Conservation (phyloP, 2,888 invertebrate genomes). For the Metopia argyrocephala region DNA sequence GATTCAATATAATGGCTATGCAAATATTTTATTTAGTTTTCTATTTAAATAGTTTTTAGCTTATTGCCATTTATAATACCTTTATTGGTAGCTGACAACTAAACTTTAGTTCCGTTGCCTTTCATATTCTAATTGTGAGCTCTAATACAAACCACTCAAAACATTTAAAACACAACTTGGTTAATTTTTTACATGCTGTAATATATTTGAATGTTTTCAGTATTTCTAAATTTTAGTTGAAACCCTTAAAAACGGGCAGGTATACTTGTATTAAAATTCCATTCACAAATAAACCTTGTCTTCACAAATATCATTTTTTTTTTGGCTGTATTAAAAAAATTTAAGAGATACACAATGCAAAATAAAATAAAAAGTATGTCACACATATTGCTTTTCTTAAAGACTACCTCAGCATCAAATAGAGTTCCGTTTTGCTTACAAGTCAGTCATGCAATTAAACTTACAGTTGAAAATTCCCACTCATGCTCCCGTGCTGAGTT, state of each 20-base stretch:
- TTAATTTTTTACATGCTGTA: no score
- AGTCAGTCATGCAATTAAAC: not conserved
- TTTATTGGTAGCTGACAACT: no score
- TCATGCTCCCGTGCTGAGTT: constrained; percentile 23
- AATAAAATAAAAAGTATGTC: constrained; percentile 44
- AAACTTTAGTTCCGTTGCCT: no score
- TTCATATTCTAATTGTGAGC: no score
- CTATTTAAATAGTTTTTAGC: no score
- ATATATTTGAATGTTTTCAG: no score
- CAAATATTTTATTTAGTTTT: no score
- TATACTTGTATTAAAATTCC: not conserved
- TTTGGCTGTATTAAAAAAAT: not conserved
- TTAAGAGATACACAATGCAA: not conserved
- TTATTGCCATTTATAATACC: no score
- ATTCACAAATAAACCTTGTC: constrained; percentile 19
- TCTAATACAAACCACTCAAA: no score
- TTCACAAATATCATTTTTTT: not conserved
- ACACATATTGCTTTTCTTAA: constrained; percentile 38
- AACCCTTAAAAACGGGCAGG: not conserved
- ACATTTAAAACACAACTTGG: no score
- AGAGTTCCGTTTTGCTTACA: constrained; percentile 14
- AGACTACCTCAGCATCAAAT: constrained; percentile 24
- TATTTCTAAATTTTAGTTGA: not conserved
- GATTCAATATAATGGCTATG: no score
- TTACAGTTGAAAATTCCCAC: not conserved